These are phyloP conservation scores for Periphyllus acericola DNA, from an alignment of 2,888 invertebrate genomes.

Conservation along the genomic window DNA sequence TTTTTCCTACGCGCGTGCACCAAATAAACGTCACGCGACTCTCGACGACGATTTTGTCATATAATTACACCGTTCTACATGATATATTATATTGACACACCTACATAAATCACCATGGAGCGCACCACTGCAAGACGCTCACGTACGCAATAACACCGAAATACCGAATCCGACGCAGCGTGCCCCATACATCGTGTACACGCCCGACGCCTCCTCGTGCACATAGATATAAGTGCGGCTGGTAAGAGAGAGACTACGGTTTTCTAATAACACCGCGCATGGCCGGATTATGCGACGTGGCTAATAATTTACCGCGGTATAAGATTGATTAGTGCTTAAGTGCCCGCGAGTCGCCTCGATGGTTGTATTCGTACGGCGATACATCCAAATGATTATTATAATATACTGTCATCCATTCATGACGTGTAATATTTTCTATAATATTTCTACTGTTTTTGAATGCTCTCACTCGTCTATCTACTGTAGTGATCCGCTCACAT, in stretches of 20 bases:
- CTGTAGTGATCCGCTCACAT: too few species aligned
- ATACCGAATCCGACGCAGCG: background rate
- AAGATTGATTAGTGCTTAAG: background rate
- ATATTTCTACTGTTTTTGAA: background rate
- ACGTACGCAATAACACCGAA: background rate
- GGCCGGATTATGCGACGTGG: background rate
- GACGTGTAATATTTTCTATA: background rate
- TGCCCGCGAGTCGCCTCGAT: background rate
- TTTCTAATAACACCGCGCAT: background rate
- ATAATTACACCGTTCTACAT: too few species aligned
- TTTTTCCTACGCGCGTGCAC: too few species aligned
- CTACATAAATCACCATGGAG: background rate
- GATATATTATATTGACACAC: background rate
- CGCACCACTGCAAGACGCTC: background rate
- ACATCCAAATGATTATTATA: background rate
- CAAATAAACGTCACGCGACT: too few species aligned
- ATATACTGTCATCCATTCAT: background rate
- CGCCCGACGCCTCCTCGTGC: too few species aligned
- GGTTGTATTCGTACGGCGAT: background rate
- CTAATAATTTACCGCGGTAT: background rate
- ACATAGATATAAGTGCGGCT: too few species aligned
- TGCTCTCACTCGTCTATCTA: too few species aligned
- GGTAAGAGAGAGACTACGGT: background rate
- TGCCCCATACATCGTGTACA: background rate
- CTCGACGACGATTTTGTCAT: too few species aligned